These are phyloP conservation scores for Peribatodes rhomboidaria DNA, from an alignment of 2,888 invertebrate genomes.

Conservation along the genomic window DNA sequence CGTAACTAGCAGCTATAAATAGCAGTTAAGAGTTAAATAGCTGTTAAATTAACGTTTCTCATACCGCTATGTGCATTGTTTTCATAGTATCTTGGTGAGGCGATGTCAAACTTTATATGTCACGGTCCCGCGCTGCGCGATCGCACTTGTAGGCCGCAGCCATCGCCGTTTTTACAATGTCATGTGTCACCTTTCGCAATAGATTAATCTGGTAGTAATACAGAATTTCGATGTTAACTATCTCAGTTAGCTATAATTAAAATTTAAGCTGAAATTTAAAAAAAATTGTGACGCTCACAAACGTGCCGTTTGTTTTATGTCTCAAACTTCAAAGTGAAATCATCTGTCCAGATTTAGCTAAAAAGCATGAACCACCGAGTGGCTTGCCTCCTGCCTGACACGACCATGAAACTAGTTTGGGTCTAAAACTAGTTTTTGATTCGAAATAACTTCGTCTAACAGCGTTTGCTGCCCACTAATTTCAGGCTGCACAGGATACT, in stretches of 20 bases:
- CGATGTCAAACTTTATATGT: slow-evolving; percentile 82
- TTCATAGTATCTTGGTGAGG: slow-evolving; percentile 65
- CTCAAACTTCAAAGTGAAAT: slow-evolving; percentile 14
- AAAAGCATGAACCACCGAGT: slow-evolving; percentile 47
- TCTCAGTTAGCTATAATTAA: slow-evolving; percentile 44
- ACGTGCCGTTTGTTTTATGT: not conserved
- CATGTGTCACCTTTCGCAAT: slow-evolving; percentile 82
- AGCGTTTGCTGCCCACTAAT: slow-evolving; percentile 40
- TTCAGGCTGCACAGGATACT: slow-evolving; percentile 78
- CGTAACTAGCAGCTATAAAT: not conserved
- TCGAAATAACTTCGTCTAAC: slow-evolving; percentile 19
- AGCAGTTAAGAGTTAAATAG: slow-evolving; percentile 35
- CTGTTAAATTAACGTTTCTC: slow-evolving; percentile 52
- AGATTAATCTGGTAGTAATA: slow-evolving; percentile 72
- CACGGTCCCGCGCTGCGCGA: slow-evolving; percentile 80
- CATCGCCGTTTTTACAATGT: slow-evolving; percentile 83
- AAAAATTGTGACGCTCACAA: too few relatives aligned
- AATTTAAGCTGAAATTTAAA: too few relatives aligned
- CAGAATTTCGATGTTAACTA: slow-evolving; percentile 58
- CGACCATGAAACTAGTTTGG: slow-evolving; percentile 36
- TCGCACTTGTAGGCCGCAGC: slow-evolving; percentile 83
- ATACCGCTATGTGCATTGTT: slow-evolving; percentile 65
- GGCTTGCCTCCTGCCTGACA: slow-evolving; percentile 27
- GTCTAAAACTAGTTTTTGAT: slow-evolving; percentile 39
- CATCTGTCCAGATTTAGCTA: slow-evolving; percentile 3